These are phyloP conservation scores for Pammene fasciana DNA, from an alignment of 2,888 invertebrate genomes.

Conservation along the genomic window DNA sequence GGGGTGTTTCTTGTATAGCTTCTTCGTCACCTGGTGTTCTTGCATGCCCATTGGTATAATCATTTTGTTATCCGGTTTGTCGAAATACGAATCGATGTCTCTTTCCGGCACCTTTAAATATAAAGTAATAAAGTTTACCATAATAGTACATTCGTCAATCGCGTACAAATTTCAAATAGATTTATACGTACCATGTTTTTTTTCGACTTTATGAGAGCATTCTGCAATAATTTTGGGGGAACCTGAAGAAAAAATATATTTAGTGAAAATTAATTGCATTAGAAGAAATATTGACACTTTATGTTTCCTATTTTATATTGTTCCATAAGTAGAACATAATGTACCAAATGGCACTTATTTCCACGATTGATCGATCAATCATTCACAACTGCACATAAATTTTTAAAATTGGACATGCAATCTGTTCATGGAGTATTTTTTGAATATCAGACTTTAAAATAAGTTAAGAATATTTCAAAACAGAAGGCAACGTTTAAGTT, in stretches of 20 bases:
- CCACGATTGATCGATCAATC: no score
- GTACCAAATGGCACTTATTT: no score
- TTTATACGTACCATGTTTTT: constrained; percentile 9
- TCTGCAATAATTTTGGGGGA: constrained; percentile 3
- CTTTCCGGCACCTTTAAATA: constrained; percentile 41
- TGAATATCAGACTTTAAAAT: no score
- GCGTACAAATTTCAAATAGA: neutral
- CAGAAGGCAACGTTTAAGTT: neutral
- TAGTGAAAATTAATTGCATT: no score
- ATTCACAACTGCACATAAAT: no score
- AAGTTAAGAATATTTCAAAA: neutral
- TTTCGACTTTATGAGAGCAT: constrained; percentile 13
- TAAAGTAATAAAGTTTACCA: neutral
- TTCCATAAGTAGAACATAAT: no score
- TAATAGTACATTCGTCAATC: no score
- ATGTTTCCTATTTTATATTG: no score
- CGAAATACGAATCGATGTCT: constrained; percentile 59
- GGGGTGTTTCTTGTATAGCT: constrained; percentile 60
- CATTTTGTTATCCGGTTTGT: constrained; percentile 67
- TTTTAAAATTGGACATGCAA: no score
- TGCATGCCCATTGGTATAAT: constrained; percentile 59
- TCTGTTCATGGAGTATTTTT: no score
- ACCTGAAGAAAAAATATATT: constrained; percentile 2
- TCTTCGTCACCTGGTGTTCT: constrained; percentile 54
- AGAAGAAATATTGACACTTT: no score